A percentile compares a stretch with the other conserved stretches of the same genome.
phyloP scores from a whole-genome alignment of 2,888 invertebrate species.

The Ochlodes sylvanus region DNA sequence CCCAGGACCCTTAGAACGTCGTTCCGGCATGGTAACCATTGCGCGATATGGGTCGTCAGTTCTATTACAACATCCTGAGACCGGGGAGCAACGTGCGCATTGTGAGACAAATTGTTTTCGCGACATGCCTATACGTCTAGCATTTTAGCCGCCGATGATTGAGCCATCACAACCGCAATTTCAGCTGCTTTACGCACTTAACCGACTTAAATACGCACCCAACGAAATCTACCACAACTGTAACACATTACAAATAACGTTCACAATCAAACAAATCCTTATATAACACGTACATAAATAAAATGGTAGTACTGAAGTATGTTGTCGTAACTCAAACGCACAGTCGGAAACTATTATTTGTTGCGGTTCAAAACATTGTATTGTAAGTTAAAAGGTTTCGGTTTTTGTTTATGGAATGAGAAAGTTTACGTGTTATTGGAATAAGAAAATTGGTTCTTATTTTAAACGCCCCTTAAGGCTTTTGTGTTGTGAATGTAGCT shows the following conservation, averaged over 20 bases:
- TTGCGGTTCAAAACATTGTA: constrained; percentile 78
- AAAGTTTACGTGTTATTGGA: constrained; percentile 58
- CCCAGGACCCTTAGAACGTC: too few species aligned
- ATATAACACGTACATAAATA: constrained; percentile 20
- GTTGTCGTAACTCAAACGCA: constrained; percentile 75
- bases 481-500: constrained; percentile 20
- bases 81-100: constrained; percentile 48
- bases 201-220: constrained; percentile 43
- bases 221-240: constrained; percentile 2
- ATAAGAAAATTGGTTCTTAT: constrained; percentile 52
- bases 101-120: constrained; percentile 79
- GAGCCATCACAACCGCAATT: constrained; percentile 76
- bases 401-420: constrained; percentile 67
- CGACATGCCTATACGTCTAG: constrained; percentile 61
- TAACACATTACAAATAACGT: constrained; percentile 40
- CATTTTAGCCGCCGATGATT: constrained; percentile 74
- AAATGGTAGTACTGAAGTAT: constrained; percentile 62
- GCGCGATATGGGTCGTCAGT: too few species aligned
- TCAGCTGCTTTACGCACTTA: constrained; percentile 64
- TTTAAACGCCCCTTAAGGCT: constrained; percentile 38
- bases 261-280: constrained; percentile 33
- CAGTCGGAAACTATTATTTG: constrained; percentile 80
- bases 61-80: too few species aligned
- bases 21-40: too few species aligned
- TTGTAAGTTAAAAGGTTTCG: constrained; percentile 67